phyloP scores from a whole-genome alignment of 2,888 invertebrate species.

The Erebia aethiops region DNA sequence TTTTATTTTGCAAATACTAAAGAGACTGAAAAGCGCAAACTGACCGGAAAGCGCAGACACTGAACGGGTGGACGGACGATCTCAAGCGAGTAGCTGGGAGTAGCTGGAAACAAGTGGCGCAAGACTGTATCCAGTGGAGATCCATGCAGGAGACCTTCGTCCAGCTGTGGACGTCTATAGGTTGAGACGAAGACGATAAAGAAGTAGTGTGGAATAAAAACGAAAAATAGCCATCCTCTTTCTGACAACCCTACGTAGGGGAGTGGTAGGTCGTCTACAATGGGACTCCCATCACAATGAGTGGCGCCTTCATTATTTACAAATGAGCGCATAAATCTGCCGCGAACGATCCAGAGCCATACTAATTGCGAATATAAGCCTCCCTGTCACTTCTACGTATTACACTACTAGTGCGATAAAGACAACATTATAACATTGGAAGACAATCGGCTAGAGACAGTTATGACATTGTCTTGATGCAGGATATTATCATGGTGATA shows the following conservation, averaged over 20 bases:
- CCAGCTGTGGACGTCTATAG: not conserved
- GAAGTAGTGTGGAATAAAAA: not conserved
- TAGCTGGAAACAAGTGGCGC: no score
- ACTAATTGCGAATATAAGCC: constrained; percentile 52
- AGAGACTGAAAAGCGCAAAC: no score
- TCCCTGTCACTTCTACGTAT: constrained; percentile 32
- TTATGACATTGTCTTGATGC: constrained; percentile 34
- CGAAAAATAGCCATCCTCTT: constrained; percentile 23
- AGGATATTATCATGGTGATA: constrained; percentile 26
- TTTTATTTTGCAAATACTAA: not conserved
- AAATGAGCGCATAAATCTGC: constrained; percentile 78
- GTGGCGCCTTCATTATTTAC: constrained; percentile 81
- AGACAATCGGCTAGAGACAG: constrained; percentile 34
- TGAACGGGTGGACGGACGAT: no score
- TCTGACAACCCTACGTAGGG: constrained; percentile 61
- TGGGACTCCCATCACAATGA: constrained; percentile 75
- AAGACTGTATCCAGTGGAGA: no score
- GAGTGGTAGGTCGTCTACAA: constrained; percentile 71
- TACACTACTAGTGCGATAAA: constrained; percentile 15
- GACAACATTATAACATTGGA: constrained; percentile 21
- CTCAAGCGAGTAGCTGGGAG: no score
- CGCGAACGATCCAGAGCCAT: constrained; percentile 62
- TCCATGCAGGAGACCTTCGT: not conserved
- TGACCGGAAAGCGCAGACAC: not conserved
- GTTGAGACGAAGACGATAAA: not conserved